A percentile compares a stretch with the other conserved stretches of the same genome.
These are phyloP conservation scores for Lordiphosa collinella DNA, from an alignment of 1,140 invertebrate genomes.

Conservation along the genomic window DNA sequence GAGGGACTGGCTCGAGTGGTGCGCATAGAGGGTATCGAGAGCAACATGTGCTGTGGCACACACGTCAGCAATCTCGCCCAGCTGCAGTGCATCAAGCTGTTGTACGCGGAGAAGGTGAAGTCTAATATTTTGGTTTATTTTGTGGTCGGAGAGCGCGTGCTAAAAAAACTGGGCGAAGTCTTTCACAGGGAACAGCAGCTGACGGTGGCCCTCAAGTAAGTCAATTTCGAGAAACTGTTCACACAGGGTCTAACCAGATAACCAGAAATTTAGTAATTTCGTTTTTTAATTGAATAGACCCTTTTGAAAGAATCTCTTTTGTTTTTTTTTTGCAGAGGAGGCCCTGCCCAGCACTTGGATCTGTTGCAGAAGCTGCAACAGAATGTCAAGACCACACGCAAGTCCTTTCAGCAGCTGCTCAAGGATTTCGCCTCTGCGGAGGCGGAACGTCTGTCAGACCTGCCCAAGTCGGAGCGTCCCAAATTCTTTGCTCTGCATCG, in stretches of 20 bases:
- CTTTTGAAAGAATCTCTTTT: too few species aligned
- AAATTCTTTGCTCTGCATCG: slow-evolving; percentile 83
- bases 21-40: slow-evolving; percentile 86
- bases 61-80: slow-evolving; percentile 89
- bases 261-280: too few species aligned
- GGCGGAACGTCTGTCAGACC: slow-evolving; percentile 82
- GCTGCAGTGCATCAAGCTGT: slow-evolving; percentile 88
- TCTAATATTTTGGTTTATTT: slow-evolving; percentile 84
- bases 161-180: slow-evolving; percentile 82
- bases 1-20: slow-evolving; percentile 86
- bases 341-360: slow-evolving; percentile 84
- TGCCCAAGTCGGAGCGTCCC: slow-evolving; percentile 79
- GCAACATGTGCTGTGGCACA: slow-evolving; percentile 92
- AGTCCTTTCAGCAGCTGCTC: slow-evolving; percentile 83
- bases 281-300: too few species aligned
- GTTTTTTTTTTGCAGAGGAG: slow-evolving; percentile 81
- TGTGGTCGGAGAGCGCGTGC: slow-evolving; percentile 85
- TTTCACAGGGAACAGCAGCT: slow-evolving; percentile 85
- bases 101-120: slow-evolving; percentile 86
- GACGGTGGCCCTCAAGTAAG: slow-evolving; percentile 82
- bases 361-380: slow-evolving; percentile 87
- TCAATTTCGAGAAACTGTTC: too few species aligned
- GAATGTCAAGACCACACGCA: slow-evolving; percentile 83
- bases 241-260: too few species aligned
- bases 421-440: slow-evolving; percentile 85